Evolutionary conservation across 1,140 invertebrate genomes (phyloP).

Genomic region (Habropoda laboriosa): DNA sequence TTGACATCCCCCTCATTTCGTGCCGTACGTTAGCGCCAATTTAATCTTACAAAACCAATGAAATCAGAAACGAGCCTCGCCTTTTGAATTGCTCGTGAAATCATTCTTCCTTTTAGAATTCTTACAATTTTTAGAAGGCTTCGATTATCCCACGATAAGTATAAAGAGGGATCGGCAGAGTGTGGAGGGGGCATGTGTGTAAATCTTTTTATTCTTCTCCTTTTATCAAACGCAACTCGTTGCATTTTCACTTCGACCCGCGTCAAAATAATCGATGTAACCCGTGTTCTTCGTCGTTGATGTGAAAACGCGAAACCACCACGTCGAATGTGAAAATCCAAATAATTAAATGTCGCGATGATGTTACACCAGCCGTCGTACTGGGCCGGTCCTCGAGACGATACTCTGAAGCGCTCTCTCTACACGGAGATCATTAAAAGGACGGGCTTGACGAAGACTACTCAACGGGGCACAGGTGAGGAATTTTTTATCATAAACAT

Average conservation of each 20-base stretch:
- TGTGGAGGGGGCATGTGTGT: not conserved
- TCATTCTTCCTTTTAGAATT: not conserved
- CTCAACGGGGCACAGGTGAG: conserved; percentile 27
- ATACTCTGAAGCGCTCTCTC: conserved; percentile 7
- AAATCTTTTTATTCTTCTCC: too few species aligned
- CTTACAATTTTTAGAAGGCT: too few species aligned
- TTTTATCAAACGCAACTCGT: conserved; percentile 21
- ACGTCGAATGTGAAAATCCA: conserved; percentile 27
- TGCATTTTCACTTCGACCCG: conserved; percentile 3
- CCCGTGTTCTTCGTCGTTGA: not conserved
- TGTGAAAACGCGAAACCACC: not conserved
- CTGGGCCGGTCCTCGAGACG: conserved; percentile 34
- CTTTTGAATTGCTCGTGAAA: not conserved
- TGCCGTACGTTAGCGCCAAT: not conserved
- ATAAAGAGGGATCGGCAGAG: not conserved
- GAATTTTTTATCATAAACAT: conserved; percentile 29
- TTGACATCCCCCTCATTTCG: not conserved
- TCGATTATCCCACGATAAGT: not conserved
- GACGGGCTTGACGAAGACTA: conserved; percentile 29
- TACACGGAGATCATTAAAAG: conserved; percentile 42
- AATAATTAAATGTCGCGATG: conserved; percentile 50
- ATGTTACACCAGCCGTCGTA: conserved; percentile 10
- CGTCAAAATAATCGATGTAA: conserved; percentile 33
- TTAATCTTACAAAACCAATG: conserved; percentile 14
- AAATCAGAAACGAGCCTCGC: not conserved